Evolutionary conservation across 2,797 vertebrate genomes (phyloP).

Genomic region (Alectoris magna): DNA sequence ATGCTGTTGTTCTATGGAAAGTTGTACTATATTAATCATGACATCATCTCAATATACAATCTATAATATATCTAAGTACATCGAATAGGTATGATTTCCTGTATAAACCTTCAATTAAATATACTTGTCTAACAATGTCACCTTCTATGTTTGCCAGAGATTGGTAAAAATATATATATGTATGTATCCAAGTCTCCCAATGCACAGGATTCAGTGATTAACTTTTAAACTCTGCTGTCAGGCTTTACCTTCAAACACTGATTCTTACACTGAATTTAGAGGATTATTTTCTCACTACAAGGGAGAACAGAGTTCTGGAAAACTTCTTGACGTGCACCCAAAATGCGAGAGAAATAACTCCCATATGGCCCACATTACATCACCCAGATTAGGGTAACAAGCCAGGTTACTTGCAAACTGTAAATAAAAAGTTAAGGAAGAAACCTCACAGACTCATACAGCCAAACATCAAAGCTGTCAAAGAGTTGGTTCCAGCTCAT

Average conservation of each 20-base stretch:
- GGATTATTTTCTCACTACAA: slow-evolving; percentile 40
- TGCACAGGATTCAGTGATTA: slow-evolving; percentile 61
- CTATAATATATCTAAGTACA: slow-evolving; percentile 75
- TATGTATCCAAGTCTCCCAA: slow-evolving; percentile 43
- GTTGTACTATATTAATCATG: slow-evolving; percentile 61
- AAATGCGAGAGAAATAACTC: slow-evolving; percentile 31
- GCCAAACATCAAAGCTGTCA: slow-evolving; percentile 37
- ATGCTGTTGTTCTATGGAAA: slow-evolving; percentile 54
- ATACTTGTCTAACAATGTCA: slow-evolving; percentile 63
- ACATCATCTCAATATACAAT: slow-evolving; percentile 66
- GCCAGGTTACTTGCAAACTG: not conserved
- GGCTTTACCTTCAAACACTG: slow-evolving; percentile 35
- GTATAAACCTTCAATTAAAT: slow-evolving; percentile 73
- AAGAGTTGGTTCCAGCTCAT: slow-evolving; percentile 29
- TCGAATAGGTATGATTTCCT: slow-evolving; percentile 64
- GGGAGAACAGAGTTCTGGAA: slow-evolving; percentile 42
- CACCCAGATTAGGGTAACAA: slow-evolving; percentile 4
- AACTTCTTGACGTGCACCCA: slow-evolving; percentile 34
- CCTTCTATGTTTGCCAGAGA: slow-evolving; percentile 61
- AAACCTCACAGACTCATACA: slow-evolving; percentile 40
- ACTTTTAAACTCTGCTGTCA: slow-evolving; percentile 37
- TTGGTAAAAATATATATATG: slow-evolving; percentile 77
- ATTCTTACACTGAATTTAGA: slow-evolving; percentile 19
- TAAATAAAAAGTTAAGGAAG: slow-evolving; percentile 33
- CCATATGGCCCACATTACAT: slow-evolving; percentile 18